Percentiles rank a stretch among this genome's conserved stretches.
phyloP scores from a whole-genome alignment of 1,140 invertebrate species.

The Goniozus legneri region DNA sequence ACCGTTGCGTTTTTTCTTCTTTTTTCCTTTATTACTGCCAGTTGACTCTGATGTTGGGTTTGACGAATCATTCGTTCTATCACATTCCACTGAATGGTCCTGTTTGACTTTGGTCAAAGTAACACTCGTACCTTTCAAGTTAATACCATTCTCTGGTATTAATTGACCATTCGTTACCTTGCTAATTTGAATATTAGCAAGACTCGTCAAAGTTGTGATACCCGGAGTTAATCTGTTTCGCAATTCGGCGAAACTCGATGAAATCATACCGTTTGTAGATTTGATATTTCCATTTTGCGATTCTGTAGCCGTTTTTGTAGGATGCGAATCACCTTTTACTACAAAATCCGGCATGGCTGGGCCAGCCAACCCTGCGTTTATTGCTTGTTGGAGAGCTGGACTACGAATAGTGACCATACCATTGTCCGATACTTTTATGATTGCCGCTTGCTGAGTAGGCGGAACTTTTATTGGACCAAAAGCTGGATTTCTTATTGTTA shows the following conservation, averaged over 20 bases:
- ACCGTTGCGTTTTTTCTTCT: conserved; percentile 55
- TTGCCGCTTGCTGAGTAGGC: conserved; percentile 57
- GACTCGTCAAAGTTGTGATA: conserved; percentile 37
- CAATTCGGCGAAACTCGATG: conserved; percentile 41
- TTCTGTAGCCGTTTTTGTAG: conserved; percentile 6
- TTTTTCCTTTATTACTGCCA: conserved; percentile 42
- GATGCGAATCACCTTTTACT: conserved; percentile 39
- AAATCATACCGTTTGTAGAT: conserved; percentile 32
- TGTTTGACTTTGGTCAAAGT: conserved; percentile 47
- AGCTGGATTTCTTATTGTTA: conserved; percentile 69
- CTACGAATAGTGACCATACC: conserved; percentile 80
- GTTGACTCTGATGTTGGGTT: background rate
- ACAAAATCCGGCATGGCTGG: conserved; percentile 49
- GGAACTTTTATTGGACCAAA: conserved; percentile 60
- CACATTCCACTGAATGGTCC: conserved; percentile 19
- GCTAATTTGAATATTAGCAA: conserved; percentile 50
- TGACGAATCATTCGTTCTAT: no score
- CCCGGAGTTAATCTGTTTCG: conserved; percentile 35
- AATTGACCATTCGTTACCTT: conserved; percentile 50
- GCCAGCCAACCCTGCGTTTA: conserved; percentile 46
- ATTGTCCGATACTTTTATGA: conserved; percentile 66
- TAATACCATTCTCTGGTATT: conserved; percentile 50
- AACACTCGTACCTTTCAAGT: conserved; percentile 48
- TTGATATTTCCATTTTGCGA: conserved; percentile 12
- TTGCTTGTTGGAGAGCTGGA: conserved; percentile 58